These are phyloP conservation scores for Dusona sp. DNA, from an alignment of 2,888 invertebrate genomes.

Conservation along the genomic window DNA sequence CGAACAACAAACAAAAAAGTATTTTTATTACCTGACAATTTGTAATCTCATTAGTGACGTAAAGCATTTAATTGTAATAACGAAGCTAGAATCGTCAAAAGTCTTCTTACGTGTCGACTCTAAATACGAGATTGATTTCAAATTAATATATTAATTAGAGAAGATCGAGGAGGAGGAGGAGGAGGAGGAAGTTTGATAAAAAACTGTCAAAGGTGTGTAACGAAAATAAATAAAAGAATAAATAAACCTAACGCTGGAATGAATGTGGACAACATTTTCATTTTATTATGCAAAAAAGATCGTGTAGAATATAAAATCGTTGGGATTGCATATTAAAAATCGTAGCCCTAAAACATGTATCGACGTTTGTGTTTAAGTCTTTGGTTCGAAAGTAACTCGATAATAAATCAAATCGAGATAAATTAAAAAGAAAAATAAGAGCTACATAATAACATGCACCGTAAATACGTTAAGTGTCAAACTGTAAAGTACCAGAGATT, in stretches of 20 bases:
- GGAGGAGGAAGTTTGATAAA: conserved; percentile 4
- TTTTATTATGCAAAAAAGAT: conserved; percentile 33
- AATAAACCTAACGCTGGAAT: background rate
- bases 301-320: conserved; percentile 9
- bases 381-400: conserved; percentile 13
- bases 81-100: conserved; percentile 1
- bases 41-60: conserved; percentile 12
- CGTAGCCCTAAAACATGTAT: conserved; percentile 14
- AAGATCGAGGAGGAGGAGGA: background rate
- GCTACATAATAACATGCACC: conserved; percentile 54
- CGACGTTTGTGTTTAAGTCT: conserved; percentile 24
- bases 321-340: conserved; percentile 26
- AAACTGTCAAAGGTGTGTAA: background rate
- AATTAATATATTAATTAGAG: background rate
- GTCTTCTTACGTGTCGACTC: background rate
- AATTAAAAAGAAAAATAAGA: conserved; percentile 17
- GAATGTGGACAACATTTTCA: conserved; percentile 11
- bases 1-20: conserved; percentile 11
- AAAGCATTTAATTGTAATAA: background rate
- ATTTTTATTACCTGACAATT: conserved; percentile 36
- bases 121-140: background rate
- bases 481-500: conserved; percentile 46
- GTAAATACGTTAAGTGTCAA: conserved; percentile 46
- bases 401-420: background rate
- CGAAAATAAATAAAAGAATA: background rate